phyloP scores from a whole-genome alignment of 1,140 invertebrate species.

The Eumaeus atala region DNA sequence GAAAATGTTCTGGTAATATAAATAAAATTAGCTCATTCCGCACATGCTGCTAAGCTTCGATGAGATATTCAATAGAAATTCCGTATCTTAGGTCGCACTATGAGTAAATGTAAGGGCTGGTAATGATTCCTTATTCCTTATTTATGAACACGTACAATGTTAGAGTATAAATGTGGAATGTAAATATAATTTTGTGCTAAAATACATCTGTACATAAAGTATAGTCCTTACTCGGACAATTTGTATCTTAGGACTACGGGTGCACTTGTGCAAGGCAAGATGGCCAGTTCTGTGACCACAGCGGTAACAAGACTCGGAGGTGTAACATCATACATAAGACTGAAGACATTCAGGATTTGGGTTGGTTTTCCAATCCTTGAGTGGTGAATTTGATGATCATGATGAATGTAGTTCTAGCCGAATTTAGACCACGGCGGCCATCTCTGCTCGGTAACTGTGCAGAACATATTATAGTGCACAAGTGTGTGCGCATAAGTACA shows the following conservation, averaged over 20 bases:
- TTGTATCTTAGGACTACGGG: conserved; percentile 92
- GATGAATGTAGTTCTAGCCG: too few species aligned
- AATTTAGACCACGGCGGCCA: too few species aligned
- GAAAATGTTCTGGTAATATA: too few species aligned
- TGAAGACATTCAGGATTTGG: conserved; percentile 82
- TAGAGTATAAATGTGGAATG: neutral
- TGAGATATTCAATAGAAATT: too few species aligned
- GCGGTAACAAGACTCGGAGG: conserved; percentile 91
- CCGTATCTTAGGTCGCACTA: too few species aligned
- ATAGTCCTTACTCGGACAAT: conserved; percentile 77
- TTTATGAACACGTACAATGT: neutral
- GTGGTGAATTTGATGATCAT: conserved; percentile 73
- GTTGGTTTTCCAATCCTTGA: conserved; percentile 78
- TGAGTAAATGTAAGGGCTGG: too few species aligned
- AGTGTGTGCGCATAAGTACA: too few species aligned
- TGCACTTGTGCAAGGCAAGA: conserved; percentile 93
- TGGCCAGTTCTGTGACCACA: conserved; percentile 92
- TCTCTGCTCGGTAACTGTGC: too few species aligned
- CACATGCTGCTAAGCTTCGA: too few species aligned
- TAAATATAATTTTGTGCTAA: conserved; percentile 7
- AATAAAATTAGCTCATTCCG: too few species aligned
- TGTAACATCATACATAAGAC: conserved; percentile 94
- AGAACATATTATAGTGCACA: too few species aligned
- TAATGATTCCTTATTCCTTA: too few species aligned
- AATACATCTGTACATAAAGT: conserved; percentile 4